A percentile compares a stretch with the other conserved stretches of the same genome.
phyloP scores from a whole-genome alignment of 2,113 vertebrate genomes.

The Tyrannus savana region DNA sequence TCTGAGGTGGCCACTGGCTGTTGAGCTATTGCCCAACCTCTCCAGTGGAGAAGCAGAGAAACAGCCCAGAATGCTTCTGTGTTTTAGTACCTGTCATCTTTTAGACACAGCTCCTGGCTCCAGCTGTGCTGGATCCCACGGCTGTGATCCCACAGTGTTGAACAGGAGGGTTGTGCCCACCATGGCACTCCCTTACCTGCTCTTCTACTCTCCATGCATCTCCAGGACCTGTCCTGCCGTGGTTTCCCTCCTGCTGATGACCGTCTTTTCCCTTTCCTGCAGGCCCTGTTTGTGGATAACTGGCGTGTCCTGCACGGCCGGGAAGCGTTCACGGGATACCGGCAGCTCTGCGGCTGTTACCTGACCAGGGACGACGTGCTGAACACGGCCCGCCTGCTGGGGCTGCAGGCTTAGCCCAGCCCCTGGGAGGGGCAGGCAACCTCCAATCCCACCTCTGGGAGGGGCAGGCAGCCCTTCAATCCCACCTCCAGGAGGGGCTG shows the following conservation, averaged over 20 bases:
- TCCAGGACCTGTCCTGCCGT: neutral
- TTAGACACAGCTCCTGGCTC: neutral
- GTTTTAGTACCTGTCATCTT: accelerated
- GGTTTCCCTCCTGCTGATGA: neutral
- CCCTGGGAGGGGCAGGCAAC: neutral
- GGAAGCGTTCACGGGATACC: slow-evolving; percentile 88
- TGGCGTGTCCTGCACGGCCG: slow-evolving; percentile 91
- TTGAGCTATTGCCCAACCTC: neutral
- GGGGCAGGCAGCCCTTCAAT: neutral
- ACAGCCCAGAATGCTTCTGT: neutral
- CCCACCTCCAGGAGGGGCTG: no score
- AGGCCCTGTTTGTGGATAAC: slow-evolving; percentile 93
- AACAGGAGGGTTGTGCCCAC: neutral
- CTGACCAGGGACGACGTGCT: slow-evolving; percentile 89
- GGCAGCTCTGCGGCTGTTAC: slow-evolving; percentile 93
- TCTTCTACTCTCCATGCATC: neutral
- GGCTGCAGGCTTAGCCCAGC: slow-evolving; percentile 79
- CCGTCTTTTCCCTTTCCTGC: neutral
- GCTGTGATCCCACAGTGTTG: neutral
- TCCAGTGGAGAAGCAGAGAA: neutral
- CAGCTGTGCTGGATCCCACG: neutral
- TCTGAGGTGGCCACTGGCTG: neutral
- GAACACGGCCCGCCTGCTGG: slow-evolving; percentile 84
- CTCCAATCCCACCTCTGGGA: neutral
- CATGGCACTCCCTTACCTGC: neutral